These are phyloP conservation scores for Phacellophora camtschatica DNA, from an alignment of 30 jellyfish, hydroid and myxozoan species.

Conservation along the genomic window DNA sequence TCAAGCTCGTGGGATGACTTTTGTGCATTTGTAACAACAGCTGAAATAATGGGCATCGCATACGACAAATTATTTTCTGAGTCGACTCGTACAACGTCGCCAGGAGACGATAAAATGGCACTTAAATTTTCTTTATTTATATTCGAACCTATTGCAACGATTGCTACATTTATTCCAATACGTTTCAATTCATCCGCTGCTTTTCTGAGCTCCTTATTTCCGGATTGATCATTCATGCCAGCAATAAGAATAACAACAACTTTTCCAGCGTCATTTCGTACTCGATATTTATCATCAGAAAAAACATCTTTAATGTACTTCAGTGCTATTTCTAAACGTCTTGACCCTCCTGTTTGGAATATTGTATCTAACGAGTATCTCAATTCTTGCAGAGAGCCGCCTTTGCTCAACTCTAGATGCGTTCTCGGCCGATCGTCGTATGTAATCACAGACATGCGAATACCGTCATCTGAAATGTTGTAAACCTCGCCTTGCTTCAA, in stretches of 20 bases:
- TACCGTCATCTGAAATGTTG: background rate
- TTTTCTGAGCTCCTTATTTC: background rate
- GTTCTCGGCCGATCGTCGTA: background rate
- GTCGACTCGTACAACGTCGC: background rate
- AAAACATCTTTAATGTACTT: background rate
- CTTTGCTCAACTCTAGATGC: background rate
- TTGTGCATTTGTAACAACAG: background rate
- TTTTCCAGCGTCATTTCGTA: slow-evolving; percentile 26
- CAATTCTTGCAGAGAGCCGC: background rate
- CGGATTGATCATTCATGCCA: slow-evolving; percentile 14
- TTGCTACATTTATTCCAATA: background rate
- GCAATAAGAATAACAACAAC: slow-evolving; percentile 47
- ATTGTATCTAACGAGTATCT: background rate
- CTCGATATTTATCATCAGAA: background rate
- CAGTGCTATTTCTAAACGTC: slow-evolving; percentile 25
- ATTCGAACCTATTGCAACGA: slow-evolving; percentile 8
- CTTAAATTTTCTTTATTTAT: background rate
- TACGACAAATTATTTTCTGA: background rate
- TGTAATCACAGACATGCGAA: slow-evolving; percentile 17
- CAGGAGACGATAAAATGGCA: background rate
- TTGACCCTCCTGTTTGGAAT: background rate
- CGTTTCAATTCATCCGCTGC: slow-evolving; percentile 11
- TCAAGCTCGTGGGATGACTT: background rate
- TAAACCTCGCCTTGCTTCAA: background rate
- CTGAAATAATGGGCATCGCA: background rate